Conservation (phyloP, 2,113 vertebrate species). For the Pampusana beccarii region DNA sequence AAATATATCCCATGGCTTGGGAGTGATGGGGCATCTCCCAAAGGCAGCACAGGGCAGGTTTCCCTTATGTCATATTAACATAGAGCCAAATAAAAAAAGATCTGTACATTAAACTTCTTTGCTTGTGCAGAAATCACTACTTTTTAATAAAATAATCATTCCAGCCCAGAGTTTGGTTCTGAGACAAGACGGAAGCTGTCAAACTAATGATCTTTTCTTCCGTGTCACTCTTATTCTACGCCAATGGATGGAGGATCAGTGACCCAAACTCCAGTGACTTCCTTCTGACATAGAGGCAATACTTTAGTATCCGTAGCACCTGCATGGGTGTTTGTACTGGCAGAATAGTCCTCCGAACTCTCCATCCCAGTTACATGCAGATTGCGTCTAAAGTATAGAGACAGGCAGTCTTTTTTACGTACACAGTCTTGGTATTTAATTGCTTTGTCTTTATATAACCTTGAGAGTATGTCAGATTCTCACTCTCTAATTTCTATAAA, state of each 20-base stretch:
- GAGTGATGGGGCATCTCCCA: neutral
- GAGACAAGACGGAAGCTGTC: neutral
- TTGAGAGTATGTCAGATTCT: neutral
- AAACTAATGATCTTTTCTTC: neutral
- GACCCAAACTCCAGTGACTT: neutral
- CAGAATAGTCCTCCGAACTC: neutral
- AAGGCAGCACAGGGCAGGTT: neutral
- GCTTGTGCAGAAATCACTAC: neutral
- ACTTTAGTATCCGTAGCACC: neutral
- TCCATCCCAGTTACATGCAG: neutral
- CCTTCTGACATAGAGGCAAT: neutral
- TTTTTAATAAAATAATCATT: neutral
- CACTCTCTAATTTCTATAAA: neutral
- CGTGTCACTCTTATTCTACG: neutral
- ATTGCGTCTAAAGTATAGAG: neutral
- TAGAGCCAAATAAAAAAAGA: neutral
- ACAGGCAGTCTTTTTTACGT: neutral
- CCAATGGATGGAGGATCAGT: neutral
- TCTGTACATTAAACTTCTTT: neutral
- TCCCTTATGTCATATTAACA: neutral
- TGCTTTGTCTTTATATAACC: slow-evolving; percentile 18
- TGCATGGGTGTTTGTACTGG: neutral
- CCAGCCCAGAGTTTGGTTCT: neutral
- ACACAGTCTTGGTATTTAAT: neutral
- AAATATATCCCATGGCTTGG: neutral